Evolutionary conservation across 1,140 invertebrate species (phyloP).

Genomic region (Euglossa dilemma): DNA sequence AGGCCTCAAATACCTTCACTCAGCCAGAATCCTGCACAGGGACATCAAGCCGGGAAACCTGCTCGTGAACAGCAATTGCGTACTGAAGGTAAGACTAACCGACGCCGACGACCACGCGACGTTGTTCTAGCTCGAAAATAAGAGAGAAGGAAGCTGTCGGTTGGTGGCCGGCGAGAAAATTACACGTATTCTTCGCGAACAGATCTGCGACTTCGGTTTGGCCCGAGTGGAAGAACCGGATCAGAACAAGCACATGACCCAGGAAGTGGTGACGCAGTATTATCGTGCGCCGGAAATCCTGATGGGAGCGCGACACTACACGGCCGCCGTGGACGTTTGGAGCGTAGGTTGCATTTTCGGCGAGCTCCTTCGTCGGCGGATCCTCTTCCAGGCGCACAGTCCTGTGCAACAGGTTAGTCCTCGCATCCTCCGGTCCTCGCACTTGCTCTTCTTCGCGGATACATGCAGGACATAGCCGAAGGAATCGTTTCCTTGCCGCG

Average conservation of each 20-base stretch:
- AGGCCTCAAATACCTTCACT: slow-evolving; percentile 99
- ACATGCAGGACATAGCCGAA: neutral
- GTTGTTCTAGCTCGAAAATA: too few species aligned
- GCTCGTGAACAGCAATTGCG: slow-evolving; percentile 99
- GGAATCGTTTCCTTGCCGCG: neutral
- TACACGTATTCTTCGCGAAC: slow-evolving; percentile 51
- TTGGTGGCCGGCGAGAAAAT: neutral
- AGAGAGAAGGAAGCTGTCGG: neutral
- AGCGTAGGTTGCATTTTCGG: slow-evolving; percentile 99
- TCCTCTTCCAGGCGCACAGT: slow-evolving; percentile 98
- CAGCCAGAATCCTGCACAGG: slow-evolving; percentile 97
- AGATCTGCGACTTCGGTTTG: slow-evolving; percentile 99
- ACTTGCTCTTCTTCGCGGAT: neutral
- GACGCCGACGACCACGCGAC: too few species aligned
- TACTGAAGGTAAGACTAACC: slow-evolving; percentile 90
- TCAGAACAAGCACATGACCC: slow-evolving; percentile 96
- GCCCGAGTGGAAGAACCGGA: slow-evolving; percentile 97
- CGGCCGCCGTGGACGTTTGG: slow-evolving; percentile 98
- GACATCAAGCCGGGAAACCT: slow-evolving; percentile 99
- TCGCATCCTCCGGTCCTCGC: neutral
- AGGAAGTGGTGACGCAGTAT: slow-evolving; percentile 99
- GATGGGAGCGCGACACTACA: slow-evolving; percentile 99
- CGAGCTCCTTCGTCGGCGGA: slow-evolving; percentile 95
- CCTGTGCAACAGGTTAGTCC: slow-evolving; percentile 93
- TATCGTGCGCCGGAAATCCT: slow-evolving; percentile 99